phyloP scores from a whole-genome alignment of 2,113 vertebrate species.

The Chaenocephalus aceratus region DNA sequence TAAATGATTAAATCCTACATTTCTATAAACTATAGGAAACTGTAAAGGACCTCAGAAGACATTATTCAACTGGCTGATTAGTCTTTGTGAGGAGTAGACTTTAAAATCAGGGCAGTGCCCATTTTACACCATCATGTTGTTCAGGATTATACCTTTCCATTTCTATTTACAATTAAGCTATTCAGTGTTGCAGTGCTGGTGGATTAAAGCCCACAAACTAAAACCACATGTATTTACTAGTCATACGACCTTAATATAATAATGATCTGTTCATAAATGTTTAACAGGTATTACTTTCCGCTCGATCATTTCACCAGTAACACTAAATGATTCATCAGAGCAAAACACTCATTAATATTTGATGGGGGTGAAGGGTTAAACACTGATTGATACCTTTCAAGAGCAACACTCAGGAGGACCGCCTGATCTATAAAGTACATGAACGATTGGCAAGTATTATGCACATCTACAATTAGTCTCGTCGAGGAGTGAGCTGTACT shows the following conservation, averaged over 20 bases:
- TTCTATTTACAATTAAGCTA: not conserved
- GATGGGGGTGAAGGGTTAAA: conserved; percentile 33
- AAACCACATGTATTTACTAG: not conserved
- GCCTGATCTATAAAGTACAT: conserved; percentile 26
- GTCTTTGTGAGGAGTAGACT: not conserved
- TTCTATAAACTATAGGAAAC: too few species aligned
- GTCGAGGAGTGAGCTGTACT: conserved; percentile 32
- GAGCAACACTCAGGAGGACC: conserved; percentile 26
- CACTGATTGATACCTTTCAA: conserved; percentile 35
- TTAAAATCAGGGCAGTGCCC: not conserved
- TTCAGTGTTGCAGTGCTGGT: not conserved
- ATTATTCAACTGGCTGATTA: not conserved
- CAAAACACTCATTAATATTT: conserved; percentile 28
- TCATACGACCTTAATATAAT: not conserved
- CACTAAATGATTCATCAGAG: not conserved
- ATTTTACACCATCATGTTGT: not conserved
- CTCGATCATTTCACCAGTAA: not conserved
- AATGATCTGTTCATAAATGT: not conserved
- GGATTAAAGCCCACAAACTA: not conserved
- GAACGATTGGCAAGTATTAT: conserved; percentile 33
- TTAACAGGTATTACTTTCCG: not conserved
- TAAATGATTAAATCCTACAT: too few species aligned
- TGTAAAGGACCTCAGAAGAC: too few species aligned
- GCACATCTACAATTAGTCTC: conserved; percentile 36
- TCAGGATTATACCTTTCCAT: not conserved